Base-by-base conservation (phyloP, 2,888 invertebrate genomes). In the Hesperia comma region DNA sequence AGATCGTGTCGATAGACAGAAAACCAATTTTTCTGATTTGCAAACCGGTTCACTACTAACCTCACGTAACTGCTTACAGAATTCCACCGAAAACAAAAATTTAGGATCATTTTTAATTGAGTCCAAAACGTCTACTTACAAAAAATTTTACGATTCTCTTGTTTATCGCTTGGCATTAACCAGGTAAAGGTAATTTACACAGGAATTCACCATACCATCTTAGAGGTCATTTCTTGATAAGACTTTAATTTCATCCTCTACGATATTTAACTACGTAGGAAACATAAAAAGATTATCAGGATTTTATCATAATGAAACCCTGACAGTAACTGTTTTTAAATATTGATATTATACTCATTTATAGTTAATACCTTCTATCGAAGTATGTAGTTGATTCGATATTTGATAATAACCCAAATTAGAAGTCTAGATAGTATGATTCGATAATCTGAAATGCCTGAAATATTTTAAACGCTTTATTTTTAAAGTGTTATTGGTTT, bases 161-260 rank as follows among this genome's bases (percentile, higher is more conserved):
- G 40, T 40, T 37, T 40, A 57, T 57, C 14, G 41, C 21, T 43
- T 57, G 41, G 17, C 41, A 19, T 46, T n/a, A 57, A 41, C 12
- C 21, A 54, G n/a, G 54, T 62, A 40, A 61, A 40, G 53, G 40
- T 40, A 61, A 62, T 62, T 62, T 62, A 54, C 61, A 41, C 12
- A 17, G 12, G 61, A 14, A 61, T 37, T 7, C 37, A 51, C 33
- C 51, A 10, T 61, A 61, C 61, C n/a, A 61, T 26, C n/a, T n/a
- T 26, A 53, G n/a, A 53, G 61, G 53, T 51, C 40, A 40, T 61
- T 62, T 54, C 54, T 62, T 54, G 61, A 54, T 62, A 62, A 62
- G 54, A 62, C 15, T 21, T 62, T 54, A 53, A 62, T 62, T 62
- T 62, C 15, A 41, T 54, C 53, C 41, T 61, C 40, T n/a, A 17